A percentile compares a stretch with the other conserved stretches of the same genome.
phyloP scores from a whole-genome alignment of 2,113 vertebrate species.

The Lathamus discolor region DNA sequence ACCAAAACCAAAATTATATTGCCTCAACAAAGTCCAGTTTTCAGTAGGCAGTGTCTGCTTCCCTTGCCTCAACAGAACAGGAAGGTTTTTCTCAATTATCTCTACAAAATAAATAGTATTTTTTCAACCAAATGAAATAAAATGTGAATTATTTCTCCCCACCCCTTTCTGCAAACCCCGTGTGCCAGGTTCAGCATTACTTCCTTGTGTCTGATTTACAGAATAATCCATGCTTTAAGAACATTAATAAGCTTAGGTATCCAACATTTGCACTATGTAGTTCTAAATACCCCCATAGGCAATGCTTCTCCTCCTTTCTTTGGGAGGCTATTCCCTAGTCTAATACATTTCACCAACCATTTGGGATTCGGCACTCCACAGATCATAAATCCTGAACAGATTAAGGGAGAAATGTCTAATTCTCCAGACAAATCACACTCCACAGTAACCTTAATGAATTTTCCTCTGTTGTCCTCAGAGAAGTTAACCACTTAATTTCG shows the following conservation, averaged over 20 bases:
- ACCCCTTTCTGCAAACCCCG: not conserved
- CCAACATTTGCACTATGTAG: accelerated
- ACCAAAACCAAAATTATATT: not conserved
- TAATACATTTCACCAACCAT: not conserved
- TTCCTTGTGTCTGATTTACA: not conserved
- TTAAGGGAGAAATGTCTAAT: not conserved
- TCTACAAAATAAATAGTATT: not conserved
- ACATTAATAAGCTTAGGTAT: not conserved
- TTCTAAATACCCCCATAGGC: not conserved
- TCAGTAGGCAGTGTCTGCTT: not conserved
- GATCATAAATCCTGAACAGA: not conserved
- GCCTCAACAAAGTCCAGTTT: not conserved
- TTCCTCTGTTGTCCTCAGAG: not conserved
- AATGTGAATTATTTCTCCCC: not conserved
- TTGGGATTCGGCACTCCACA: not conserved
- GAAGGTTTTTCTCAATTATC: not conserved
- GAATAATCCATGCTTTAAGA: not conserved
- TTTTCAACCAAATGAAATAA: not conserved
- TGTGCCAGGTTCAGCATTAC: not conserved
- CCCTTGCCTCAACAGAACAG: not conserved
- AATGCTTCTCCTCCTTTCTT: not conserved
- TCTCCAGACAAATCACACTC: not conserved
- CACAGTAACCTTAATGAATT: not conserved
- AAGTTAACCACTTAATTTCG: not conserved
- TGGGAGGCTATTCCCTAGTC: not conserved